Base-by-base conservation (phyloP, 2,113 vertebrate genomes). In the Barnardius zonarius region DNA sequence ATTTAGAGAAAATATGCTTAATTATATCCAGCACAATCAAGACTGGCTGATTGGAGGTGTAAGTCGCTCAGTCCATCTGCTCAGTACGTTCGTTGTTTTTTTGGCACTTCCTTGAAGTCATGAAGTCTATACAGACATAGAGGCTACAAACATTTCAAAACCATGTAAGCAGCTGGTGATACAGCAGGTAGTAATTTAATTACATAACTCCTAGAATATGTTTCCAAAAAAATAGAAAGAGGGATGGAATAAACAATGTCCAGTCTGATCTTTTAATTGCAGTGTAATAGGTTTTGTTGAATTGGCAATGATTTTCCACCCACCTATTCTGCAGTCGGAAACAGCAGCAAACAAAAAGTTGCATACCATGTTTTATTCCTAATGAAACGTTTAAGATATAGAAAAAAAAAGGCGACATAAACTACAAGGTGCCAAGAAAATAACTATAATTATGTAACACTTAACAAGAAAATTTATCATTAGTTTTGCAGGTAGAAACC, bases 101-200 rank as follows among this genome's bases (percentile, higher is more conserved):
- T 17, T 96, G 93, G 92, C 86, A 91, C 69, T 63, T 96, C 76
- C 48, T 93, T 88, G 78, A 92, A 97, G 90, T 94, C 93, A 87
- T 79, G 63, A 95, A 96, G 74, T 9, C 74, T 89, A 90, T 55
- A n/a, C 90, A 89, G 92, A 94, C 69, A 95, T 13, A 81, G 31
- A 93, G 82, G 85, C 90, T 86, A 94, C 54, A 92, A 95, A 95
- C 25, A 3, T 87, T 97, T 96, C 82, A 84, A 93, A 96, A 83
- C 52, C 74, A 88, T 31, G 57, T 85, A 96, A 98, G 77, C 97
- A 98, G 98, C 98, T 98, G 97, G 97, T 93, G 61, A 41, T 98
- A 88, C 93, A 98, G 97, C 96, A 98, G 97, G 97, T 97, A 97
- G 96, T 97, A 96, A 97, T 97, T 97, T 98, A 96, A 97, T 98